These are phyloP conservation scores for Drosophila kuntzei DNA, from an alignment of 2,888 invertebrate species.

Conservation along the genomic window DNA sequence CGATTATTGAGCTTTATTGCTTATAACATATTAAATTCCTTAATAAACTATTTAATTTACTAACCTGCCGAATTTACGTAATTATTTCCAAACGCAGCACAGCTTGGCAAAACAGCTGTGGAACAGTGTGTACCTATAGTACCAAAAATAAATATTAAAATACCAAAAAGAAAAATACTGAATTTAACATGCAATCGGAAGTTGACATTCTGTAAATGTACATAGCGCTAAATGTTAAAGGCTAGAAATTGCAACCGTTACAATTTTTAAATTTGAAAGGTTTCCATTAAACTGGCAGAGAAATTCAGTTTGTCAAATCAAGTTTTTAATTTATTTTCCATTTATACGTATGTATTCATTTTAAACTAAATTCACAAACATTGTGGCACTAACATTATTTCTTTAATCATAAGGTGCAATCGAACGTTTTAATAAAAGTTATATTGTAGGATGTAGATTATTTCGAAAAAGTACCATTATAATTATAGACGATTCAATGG, in stretches of 20 bases:
- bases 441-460: slow-evolving; percentile 33
- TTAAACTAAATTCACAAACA: slow-evolving; percentile 72
- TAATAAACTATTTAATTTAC: slow-evolving; percentile 45
- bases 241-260: neutral
- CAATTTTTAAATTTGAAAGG: neutral
- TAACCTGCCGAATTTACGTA: slow-evolving; percentile 80
- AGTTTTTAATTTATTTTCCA: slow-evolving; percentile 50
- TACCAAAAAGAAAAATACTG: slow-evolving; percentile 37
- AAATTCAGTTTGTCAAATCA: slow-evolving; percentile 42
- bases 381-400: slow-evolving; percentile 73
- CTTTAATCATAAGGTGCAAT: slow-evolving; percentile 66
- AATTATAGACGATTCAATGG: slow-evolving; percentile 28
- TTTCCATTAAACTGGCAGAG: neutral
- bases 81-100: slow-evolving; percentile 58
- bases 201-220: neutral
- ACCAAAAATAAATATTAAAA: slow-evolving; percentile 7
- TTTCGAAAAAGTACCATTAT: slow-evolving; percentile 41
- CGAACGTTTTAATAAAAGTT: slow-evolving; percentile 41
- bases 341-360: slow-evolving; percentile 50
- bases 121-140: slow-evolving; percentile 43
- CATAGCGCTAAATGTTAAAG: neutral
- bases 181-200: neutral
- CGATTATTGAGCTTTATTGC: neutral
- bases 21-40: neutral
- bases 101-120: slow-evolving; percentile 49